These are phyloP conservation scores for Acropternis orthonyx DNA, from an alignment of 2,797 vertebrate species.

Conservation along the genomic window DNA sequence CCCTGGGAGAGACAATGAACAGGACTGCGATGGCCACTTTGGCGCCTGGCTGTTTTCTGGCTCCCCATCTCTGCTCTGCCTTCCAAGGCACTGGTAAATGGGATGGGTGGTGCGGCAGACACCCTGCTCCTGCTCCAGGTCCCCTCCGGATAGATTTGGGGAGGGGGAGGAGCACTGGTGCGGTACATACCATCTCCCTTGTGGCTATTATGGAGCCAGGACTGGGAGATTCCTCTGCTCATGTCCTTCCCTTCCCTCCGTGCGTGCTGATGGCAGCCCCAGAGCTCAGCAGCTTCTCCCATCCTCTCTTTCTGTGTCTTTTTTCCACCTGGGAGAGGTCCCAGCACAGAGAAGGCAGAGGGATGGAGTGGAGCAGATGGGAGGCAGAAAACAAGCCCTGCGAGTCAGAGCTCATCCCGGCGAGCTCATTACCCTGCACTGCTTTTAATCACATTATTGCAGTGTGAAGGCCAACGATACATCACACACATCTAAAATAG, in stretches of 20 bases:
- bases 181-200: fast-evolving
- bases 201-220: fast-evolving
- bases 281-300: neutral
- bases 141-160: neutral
- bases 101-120: neutral
- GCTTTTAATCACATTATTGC: constrained; percentile 50
- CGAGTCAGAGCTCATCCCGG: neutral
- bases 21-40: fast-evolving
- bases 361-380: neutral
- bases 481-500: neutral
- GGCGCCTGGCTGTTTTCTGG: neutral
- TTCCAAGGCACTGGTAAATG: neutral
- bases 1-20: neutral
- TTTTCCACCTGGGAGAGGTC: neutral
- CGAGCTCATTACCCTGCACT: neutral
- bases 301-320: neutral
- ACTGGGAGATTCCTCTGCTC: neutral
- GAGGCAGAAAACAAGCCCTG: constrained; percentile 1
- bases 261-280: fast-evolving
- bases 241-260: neutral
- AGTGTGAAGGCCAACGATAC: neutral
- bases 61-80: neutral
- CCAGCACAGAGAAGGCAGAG: neutral
- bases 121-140: neutral
- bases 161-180: neutral